Evolutionary conservation across 2,888 invertebrate species (phyloP).

Genomic region (Emmelina monodactyla): DNA sequence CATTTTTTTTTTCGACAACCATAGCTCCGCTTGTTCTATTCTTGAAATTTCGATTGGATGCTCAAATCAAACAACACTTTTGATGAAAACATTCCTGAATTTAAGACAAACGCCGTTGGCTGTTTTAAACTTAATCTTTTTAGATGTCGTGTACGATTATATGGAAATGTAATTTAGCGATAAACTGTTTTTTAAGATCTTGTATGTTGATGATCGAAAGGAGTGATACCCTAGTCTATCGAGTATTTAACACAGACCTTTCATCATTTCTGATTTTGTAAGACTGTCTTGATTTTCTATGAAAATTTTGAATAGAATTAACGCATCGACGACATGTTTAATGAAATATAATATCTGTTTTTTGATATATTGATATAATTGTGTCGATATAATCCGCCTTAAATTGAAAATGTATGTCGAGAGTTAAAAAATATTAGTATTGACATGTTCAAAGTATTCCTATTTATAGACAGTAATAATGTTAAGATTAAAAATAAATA

Average conservation of each 20-base stretch:
- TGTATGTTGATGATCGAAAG: constrained; percentile 28
- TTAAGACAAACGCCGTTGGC: no score
- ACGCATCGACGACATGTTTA: background rate
- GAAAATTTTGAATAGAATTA: constrained; percentile 15
- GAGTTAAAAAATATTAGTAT: constrained; percentile 1
- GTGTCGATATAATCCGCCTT: no score
- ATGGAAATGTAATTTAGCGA: no score
- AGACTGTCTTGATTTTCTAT: constrained; percentile 27
- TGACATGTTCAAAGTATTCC: constrained; percentile 8
- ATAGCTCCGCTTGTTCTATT: background rate
- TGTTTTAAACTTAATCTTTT: no score
- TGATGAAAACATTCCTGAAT: constrained; percentile 5
- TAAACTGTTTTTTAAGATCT: constrained; percentile 21
- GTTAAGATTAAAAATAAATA: constrained; percentile 13
- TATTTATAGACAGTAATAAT: constrained; percentile 7
- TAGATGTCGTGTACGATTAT: no score
- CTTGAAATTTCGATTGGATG: background rate
- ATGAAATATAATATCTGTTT: background rate
- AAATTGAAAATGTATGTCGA: background rate
- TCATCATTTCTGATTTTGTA: constrained; percentile 18
- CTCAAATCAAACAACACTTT: background rate
- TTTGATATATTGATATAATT: no score
- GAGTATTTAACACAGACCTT: no score
- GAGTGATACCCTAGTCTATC: constrained; percentile 42
- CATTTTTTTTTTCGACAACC: background rate